Percentiles rank a stretch among this genome's conserved stretches.
These are phyloP conservation scores for Epicampocera succincta DNA, from an alignment of 2,888 invertebrate genomes.

Conservation along the genomic window DNA sequence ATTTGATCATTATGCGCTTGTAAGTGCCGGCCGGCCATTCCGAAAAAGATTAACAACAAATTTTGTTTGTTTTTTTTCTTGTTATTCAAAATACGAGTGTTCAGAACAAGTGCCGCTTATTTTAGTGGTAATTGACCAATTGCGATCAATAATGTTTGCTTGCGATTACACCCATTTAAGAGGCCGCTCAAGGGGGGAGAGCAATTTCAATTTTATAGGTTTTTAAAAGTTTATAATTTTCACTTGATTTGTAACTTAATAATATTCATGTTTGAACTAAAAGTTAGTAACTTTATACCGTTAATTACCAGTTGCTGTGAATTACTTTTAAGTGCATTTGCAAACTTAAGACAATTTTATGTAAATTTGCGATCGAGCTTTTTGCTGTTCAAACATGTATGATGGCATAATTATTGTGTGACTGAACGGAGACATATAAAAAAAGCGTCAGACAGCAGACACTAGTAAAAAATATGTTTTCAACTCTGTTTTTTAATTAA, in stretches of 20 bases:
- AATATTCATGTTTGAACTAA: constrained; percentile 48
- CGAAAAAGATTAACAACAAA: constrained; percentile 48
- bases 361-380: constrained; percentile 27
- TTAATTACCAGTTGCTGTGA: constrained; percentile 43
- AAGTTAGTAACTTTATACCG: constrained; percentile 53
- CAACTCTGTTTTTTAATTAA: too few species aligned
- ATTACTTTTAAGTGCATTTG: constrained; percentile 16
- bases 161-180: constrained; percentile 65
- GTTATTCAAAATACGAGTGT: constrained; percentile 1
- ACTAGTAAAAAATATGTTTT: too few species aligned
- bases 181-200: not conserved
- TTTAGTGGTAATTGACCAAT: constrained; percentile 55
- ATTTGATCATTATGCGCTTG: constrained; percentile 69
- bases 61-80: not conserved
- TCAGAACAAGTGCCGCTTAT: constrained; percentile 18
- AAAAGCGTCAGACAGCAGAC: too few species aligned
- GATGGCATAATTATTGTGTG: not conserved
- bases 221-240: constrained; percentile 65
- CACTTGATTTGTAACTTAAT: constrained; percentile 71
- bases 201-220: constrained; percentile 43
- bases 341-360: constrained; percentile 43
- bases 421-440: too few species aligned
- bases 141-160: constrained; percentile 65
- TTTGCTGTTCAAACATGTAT: not conserved
- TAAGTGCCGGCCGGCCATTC: constrained; percentile 35